phyloP scores from a whole-genome alignment of 2,113 vertebrate genomes.

The Pedetes capensis region DNA sequence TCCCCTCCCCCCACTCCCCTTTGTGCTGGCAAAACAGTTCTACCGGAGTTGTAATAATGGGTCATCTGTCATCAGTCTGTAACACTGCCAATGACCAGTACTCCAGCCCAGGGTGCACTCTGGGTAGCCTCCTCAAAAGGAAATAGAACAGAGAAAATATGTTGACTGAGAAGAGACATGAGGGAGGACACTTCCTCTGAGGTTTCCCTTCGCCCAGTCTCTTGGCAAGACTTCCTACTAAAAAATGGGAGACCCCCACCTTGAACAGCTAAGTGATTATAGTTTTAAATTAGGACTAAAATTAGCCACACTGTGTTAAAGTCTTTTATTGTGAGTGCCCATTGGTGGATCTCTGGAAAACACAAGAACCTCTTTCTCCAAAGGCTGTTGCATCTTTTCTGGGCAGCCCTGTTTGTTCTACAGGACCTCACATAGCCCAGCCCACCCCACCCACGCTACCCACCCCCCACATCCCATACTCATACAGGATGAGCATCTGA shows the following conservation, averaged over 20 bases:
- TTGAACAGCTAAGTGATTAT: neutral
- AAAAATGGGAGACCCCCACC: neutral
- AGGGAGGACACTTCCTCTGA: neutral
- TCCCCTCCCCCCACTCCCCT: neutral
- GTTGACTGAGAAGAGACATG: constrained; percentile 12
- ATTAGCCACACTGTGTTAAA: neutral
- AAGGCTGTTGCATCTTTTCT: neutral
- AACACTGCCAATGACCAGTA: neutral
- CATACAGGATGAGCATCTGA: neutral
- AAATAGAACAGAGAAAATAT: neutral
- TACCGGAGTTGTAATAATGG: constrained; percentile 60
- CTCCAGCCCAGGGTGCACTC: neutral
- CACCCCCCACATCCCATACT: neutral
- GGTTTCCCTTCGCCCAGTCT: constrained; percentile 22
- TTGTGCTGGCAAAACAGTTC: constrained; percentile 65
- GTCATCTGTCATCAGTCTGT: constrained; percentile 61
- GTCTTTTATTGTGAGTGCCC: neutral
- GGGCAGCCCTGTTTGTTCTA: neutral
- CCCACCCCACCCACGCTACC: too few relatives aligned
- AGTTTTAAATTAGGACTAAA: neutral
- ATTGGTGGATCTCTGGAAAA: neutral
- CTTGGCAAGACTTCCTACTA: constrained; percentile 1
- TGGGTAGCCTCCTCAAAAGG: neutral
- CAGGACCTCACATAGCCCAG: neutral
- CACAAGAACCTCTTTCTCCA: neutral